These are phyloP conservation scores for Heliconius cydno DNA, from an alignment of 2,888 invertebrate genomes.

Conservation along the genomic window DNA sequence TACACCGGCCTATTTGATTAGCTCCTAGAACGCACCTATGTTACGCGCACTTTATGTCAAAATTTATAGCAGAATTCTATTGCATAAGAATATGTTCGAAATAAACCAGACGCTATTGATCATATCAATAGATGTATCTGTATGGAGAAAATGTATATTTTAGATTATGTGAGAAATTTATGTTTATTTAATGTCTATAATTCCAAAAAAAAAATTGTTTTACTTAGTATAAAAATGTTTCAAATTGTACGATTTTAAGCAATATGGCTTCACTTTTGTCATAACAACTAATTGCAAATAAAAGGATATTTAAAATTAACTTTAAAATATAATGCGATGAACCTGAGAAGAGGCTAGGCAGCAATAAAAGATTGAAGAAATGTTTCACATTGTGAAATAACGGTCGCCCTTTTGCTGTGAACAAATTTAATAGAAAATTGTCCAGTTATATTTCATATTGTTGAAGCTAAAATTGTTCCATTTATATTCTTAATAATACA, in stretches of 20 bases:
- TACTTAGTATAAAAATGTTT: no score
- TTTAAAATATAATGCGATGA: background rate
- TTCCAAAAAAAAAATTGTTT: no score
- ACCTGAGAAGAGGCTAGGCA: background rate
- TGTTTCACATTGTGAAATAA: slow-evolving; percentile 25
- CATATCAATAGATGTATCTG: no score
- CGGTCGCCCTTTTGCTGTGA: slow-evolving; percentile 35
- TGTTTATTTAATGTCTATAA: no score
- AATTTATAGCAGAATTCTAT: background rate
- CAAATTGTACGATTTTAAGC: no score
- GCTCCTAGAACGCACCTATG: slow-evolving; percentile 40
- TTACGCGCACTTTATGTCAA: slow-evolving; percentile 36
- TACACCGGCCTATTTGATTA: slow-evolving; percentile 42
- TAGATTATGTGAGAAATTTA: no score
- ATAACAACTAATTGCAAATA: background rate
- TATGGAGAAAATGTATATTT: no score
- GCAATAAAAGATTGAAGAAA: slow-evolving; percentile 30
- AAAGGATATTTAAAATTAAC: background rate
- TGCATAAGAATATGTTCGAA: slow-evolving; percentile 8
- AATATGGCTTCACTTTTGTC: no score
- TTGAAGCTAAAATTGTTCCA: background rate
- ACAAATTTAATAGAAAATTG: slow-evolving; percentile 45
- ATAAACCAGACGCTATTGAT: background rate
- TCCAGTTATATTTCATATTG: slow-evolving; percentile 40
- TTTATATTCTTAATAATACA: background rate